Evolutionary conservation across 2,113 vertebrate genomes (phyloP).

Genomic region (Lontra canadensis): DNA sequence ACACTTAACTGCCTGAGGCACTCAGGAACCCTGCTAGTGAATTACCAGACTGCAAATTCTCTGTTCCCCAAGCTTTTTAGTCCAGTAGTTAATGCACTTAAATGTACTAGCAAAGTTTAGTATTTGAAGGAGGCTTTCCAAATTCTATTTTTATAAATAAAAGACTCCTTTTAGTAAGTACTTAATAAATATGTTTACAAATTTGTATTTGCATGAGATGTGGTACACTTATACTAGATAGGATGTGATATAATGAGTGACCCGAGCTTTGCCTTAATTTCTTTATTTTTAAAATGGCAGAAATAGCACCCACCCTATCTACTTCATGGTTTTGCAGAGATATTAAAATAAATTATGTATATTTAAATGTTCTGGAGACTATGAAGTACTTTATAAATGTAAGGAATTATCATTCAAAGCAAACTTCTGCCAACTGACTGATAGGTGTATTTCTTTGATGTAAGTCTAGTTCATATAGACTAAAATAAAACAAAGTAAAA

Average conservation of each 20-base stretch:
- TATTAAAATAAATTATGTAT: neutral
- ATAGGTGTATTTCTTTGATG: neutral
- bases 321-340: neutral
- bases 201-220: constrained; percentile 29
- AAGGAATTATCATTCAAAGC: constrained; percentile 25
- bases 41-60: neutral
- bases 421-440: neutral
- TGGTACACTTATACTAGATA: neutral
- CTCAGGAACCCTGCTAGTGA: neutral
- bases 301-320: neutral
- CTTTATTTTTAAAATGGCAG: neutral
- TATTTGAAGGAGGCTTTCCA: neutral
- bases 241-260: neutral
- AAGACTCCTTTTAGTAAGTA: constrained; percentile 1
- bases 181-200: neutral
- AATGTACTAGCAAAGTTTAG: constrained; percentile 16
- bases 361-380: constrained; percentile 2
- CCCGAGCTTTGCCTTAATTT: neutral
- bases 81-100: neutral
- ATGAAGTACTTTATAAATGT: constrained; percentile 17
- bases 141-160: constrained; percentile 20
- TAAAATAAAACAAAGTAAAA: neutral
- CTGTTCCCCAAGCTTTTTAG: neutral
- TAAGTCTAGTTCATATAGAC: neutral
- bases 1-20: neutral